Percentiles rank a stretch among this genome's conserved stretches.
Evolutionary conservation across 2,888 invertebrate species (phyloP).

Genomic region (Phania funesta): DNA sequence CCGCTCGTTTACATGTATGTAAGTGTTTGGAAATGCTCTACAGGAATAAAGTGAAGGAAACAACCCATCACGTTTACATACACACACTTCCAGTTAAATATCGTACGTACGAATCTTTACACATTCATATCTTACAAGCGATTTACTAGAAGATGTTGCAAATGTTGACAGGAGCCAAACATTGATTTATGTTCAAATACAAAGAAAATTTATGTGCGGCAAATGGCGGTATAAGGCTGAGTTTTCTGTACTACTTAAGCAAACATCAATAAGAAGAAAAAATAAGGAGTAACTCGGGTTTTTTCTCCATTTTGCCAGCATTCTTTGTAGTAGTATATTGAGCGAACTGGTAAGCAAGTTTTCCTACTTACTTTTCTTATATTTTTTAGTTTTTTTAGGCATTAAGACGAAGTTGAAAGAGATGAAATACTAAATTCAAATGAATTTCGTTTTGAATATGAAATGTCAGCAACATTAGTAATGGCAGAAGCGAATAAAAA

Average conservation of each 20-base stretch:
- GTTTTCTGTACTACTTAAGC: constrained; percentile 17
- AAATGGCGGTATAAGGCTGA: constrained; percentile 52
- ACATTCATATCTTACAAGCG: constrained; percentile 59
- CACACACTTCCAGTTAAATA: constrained; percentile 6
- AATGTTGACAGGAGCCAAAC: constrained; percentile 75
- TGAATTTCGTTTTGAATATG: constrained; percentile 74
- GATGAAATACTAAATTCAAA: constrained; percentile 54
- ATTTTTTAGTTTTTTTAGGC: constrained; percentile 31
- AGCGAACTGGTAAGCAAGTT: constrained; percentile 40
- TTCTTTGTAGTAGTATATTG: constrained; percentile 18
- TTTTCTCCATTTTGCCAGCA: background rate
- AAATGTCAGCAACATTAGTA: constrained; percentile 76
- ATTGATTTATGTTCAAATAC: constrained; percentile 76
- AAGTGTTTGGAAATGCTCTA: constrained; percentile 3
- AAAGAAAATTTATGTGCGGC: constrained; percentile 76
- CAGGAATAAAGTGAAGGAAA: constrained; percentile 25
- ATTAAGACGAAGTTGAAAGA: background rate
- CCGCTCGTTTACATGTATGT: background rate
- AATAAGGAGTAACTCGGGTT: constrained; percentile 8
- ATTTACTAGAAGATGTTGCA: constrained; percentile 66
- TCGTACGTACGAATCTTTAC: background rate
- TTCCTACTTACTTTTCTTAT: constrained; percentile 1
- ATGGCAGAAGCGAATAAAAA: constrained; percentile 61
- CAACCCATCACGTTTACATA: constrained; percentile 2
- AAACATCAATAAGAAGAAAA: background rate